Percentiles rank a stretch among this genome's conserved stretches.
phyloP scores from a whole-genome alignment of 2,888 invertebrate genomes.

The Drosophila picticornis region DNA sequence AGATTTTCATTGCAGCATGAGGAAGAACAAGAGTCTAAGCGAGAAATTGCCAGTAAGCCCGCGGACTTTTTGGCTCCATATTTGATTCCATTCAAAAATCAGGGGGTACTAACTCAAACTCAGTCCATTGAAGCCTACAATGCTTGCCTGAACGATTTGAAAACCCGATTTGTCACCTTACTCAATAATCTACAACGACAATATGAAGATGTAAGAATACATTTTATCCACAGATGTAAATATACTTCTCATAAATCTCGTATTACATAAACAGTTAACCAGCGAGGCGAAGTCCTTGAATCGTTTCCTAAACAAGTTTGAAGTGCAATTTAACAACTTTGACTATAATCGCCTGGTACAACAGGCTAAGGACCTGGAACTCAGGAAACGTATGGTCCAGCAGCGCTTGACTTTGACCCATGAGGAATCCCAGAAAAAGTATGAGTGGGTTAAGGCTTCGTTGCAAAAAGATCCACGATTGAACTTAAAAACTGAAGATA shows the following conservation, averaged over 20 bases:
- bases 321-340: constrained; percentile 83
- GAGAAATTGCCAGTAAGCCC: constrained; percentile 86
- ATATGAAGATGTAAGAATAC: constrained; percentile 87
- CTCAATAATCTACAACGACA: constrained; percentile 88
- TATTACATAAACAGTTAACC: constrained; percentile 68
- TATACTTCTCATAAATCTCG: neutral
- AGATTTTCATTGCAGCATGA: constrained; percentile 64
- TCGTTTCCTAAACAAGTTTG: constrained; percentile 83
- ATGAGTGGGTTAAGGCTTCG: constrained; percentile 81
- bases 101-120: constrained; percentile 62
- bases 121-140: constrained; percentile 81
- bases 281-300: constrained; percentile 82
- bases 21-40: constrained; percentile 83
- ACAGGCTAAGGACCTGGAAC: constrained; percentile 82
- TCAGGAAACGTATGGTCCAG: constrained; percentile 84
- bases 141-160: constrained; percentile 89
- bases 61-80: constrained; percentile 88
- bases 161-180: constrained; percentile 87
- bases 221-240: neutral
- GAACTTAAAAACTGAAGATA: constrained; percentile 63
- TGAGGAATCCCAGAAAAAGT: constrained; percentile 84
- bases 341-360: constrained; percentile 82
- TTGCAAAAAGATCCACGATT: constrained; percentile 79
- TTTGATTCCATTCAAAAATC: constrained; percentile 85
- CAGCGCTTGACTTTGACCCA: constrained; percentile 83